Conservation (phyloP, 1,140 invertebrate genomes). For the Danaus plexippus region DNA sequence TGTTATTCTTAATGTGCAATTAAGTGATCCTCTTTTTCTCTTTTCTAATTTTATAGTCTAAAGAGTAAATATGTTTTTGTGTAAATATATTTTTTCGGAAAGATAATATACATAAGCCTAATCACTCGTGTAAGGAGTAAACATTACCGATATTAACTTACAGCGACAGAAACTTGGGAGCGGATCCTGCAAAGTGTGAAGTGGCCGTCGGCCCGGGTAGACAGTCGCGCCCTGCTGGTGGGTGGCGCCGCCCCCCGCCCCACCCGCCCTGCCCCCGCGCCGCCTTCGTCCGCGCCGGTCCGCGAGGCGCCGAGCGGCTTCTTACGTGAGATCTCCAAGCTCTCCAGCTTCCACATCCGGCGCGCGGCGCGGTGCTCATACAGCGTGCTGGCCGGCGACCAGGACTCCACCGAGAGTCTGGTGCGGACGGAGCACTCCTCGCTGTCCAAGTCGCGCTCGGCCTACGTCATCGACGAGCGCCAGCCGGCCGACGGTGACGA, state of each 20-base stretch:
- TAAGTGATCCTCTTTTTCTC: too few species aligned
- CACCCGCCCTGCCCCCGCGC: constrained; percentile 8
- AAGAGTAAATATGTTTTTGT: too few species aligned
- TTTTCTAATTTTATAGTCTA: too few species aligned
- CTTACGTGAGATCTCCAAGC: constrained; percentile 80
- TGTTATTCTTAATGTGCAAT: too few species aligned
- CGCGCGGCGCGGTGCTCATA: constrained; percentile 80
- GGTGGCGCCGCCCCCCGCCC: constrained; percentile 46
- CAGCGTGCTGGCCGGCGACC: constrained; percentile 77
- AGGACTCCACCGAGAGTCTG: constrained; percentile 80
- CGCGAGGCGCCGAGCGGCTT: constrained; percentile 64
- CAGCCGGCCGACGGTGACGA: constrained; percentile 49
- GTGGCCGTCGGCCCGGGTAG: constrained; percentile 79
- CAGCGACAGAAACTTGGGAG: constrained; percentile 85
- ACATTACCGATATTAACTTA: not conserved
- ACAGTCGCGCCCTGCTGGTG: constrained; percentile 54
- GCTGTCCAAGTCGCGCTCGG: constrained; percentile 76
- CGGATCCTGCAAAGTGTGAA: constrained; percentile 77
- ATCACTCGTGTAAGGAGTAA: too few species aligned
- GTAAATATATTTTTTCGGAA: too few species aligned
- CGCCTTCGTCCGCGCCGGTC: constrained; percentile 9
- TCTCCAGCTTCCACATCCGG: constrained; percentile 81
- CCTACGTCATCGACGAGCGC: constrained; percentile 73
- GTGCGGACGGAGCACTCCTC: constrained; percentile 33
- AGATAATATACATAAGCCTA: too few species aligned